Percentiles rank a stretch among this genome's conserved stretches.
phyloP scores from a whole-genome alignment of 1,140 invertebrate species.

The Thalassaphorura encarpata region DNA sequence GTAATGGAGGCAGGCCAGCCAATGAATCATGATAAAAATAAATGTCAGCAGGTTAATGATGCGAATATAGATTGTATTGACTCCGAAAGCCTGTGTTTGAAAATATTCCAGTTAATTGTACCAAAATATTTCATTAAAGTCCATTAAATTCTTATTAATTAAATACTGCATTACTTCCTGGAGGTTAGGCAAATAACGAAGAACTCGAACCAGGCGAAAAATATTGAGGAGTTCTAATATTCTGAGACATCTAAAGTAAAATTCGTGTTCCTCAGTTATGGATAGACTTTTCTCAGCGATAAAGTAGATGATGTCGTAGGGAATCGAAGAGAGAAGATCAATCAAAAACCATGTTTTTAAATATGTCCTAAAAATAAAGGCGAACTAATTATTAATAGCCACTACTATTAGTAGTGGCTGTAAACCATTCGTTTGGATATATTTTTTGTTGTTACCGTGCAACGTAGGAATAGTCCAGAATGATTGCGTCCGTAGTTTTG shows the following conservation, averaged over 20 bases:
- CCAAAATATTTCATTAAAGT: background rate
- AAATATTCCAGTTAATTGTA: background rate
- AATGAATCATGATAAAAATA: constrained; percentile 11
- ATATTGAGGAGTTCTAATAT: constrained; percentile 11
- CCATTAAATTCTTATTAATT: no score
- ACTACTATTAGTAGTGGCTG: background rate
- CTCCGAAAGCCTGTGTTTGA: constrained; percentile 2
- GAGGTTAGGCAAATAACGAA: constrained; percentile 8
- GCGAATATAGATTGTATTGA: constrained; percentile 1
- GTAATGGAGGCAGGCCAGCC: constrained; percentile 12
- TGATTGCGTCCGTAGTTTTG: constrained; percentile 8
- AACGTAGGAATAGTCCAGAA: constrained; percentile 1
- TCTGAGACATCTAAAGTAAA: constrained; percentile 12
- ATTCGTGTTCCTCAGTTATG: background rate
- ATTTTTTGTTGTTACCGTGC: background rate
- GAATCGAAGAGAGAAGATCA: constrained; percentile 15
- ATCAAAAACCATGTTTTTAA: constrained; percentile 10
- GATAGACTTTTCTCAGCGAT: background rate
- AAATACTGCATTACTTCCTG: background rate
- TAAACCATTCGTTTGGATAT: background rate
- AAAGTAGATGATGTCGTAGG: constrained; percentile 8
- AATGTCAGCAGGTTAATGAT: constrained; percentile 9
- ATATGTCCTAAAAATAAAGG: constrained; percentile 1
- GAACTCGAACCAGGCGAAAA: constrained; percentile 10
- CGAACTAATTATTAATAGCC: background rate